Conservation (phyloP, 2,888 invertebrate genomes). For the Polyommatus icarus region DNA sequence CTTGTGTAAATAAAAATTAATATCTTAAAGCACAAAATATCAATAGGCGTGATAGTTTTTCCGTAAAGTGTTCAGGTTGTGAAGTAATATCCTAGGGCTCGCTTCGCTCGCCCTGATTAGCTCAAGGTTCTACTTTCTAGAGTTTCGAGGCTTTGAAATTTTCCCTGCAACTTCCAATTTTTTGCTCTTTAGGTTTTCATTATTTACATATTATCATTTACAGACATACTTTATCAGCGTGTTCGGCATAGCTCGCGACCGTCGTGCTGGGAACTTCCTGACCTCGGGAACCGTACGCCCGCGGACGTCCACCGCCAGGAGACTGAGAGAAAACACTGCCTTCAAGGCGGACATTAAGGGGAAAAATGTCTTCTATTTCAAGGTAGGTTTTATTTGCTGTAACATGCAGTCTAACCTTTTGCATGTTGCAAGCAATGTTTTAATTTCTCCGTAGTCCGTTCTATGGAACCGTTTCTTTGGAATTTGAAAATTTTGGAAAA, state of each 20-base stretch:
- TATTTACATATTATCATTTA: slow-evolving; percentile 8
- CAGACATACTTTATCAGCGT: slow-evolving; percentile 71
- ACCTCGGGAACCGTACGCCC: slow-evolving; percentile 63
- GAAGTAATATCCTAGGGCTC: too few relatives aligned
- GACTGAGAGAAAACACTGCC: slow-evolving; percentile 64
- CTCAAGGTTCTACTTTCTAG: too few relatives aligned
- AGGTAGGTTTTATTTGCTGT: slow-evolving; percentile 51
- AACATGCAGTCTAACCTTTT: neutral
- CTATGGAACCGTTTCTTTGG: too few relatives aligned
- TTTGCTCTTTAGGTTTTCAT: neutral
- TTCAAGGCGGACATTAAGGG: slow-evolving; percentile 59
- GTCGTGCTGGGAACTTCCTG: slow-evolving; percentile 61
- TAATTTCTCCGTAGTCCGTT: too few relatives aligned
- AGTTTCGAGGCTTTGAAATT: too few relatives aligned
- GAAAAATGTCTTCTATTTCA: slow-evolving; percentile 66
- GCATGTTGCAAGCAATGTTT: neutral
- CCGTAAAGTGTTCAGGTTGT: too few relatives aligned
- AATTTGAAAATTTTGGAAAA: too few relatives aligned
- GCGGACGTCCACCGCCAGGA: slow-evolving; percentile 62
- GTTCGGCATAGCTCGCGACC: slow-evolving; percentile 63
- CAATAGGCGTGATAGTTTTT: too few relatives aligned
- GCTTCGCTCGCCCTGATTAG: too few relatives aligned
- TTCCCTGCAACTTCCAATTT: too few relatives aligned
- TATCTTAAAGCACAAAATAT: too few relatives aligned
- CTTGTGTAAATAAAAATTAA: too few relatives aligned